phyloP scores from a whole-genome alignment of 2,797 vertebrate species.

The Ibycter americanus region DNA sequence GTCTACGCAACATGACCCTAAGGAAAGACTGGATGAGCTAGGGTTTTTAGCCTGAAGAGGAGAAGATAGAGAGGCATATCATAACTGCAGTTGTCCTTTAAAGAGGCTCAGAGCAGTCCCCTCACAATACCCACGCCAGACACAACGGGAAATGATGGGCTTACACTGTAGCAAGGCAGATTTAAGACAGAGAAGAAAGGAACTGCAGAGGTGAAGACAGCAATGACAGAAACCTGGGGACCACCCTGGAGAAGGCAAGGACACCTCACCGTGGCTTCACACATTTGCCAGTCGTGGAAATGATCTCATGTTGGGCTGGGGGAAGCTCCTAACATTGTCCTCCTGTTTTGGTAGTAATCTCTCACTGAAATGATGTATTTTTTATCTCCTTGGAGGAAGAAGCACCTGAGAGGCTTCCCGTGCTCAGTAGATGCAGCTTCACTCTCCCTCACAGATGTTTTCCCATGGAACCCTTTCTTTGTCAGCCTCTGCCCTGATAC shows the following conservation, averaged over 20 bases:
- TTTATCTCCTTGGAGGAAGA: background rate
- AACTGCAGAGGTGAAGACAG: background rate
- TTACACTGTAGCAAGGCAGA: background rate
- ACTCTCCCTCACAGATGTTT: background rate
- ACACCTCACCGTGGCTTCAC: background rate
- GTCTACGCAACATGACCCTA: background rate
- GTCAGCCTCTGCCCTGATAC: background rate
- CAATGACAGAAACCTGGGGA: background rate
- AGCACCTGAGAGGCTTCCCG: background rate
- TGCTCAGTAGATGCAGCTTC: background rate
- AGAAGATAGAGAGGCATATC: background rate
- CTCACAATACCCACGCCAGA: background rate
- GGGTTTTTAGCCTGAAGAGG: background rate
- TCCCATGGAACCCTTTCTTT: background rate
- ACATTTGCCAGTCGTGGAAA: background rate
- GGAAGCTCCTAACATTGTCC: background rate
- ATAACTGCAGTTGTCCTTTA: background rate
- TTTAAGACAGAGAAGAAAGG: background rate
- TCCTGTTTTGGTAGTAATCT: background rate
- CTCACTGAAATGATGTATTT: background rate
- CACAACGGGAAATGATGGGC: background rate
- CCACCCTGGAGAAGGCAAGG: background rate
- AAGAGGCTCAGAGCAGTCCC: background rate
- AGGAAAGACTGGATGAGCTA: background rate
- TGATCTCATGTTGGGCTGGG: rapidly evolving